Evolutionary conservation across 2,113 vertebrate genomes (phyloP).

Genomic region (Trichomycterus rosablanca): DNA sequence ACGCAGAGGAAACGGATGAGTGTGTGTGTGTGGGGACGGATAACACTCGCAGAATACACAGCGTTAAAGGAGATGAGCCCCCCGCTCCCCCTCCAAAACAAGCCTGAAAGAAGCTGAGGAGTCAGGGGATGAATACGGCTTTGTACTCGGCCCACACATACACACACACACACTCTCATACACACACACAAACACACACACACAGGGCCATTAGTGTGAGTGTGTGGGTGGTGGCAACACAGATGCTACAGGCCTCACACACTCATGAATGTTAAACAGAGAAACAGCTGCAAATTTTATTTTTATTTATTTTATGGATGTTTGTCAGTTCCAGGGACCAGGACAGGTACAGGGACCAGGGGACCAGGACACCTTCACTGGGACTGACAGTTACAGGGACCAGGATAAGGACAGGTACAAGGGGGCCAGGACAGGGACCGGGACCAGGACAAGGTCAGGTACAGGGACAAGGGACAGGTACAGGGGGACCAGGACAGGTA

Average conservation of each 20-base stretch:
- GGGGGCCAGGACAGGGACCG: not conserved
- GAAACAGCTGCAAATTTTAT: slow-evolving; percentile 60
- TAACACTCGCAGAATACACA: slow-evolving; percentile 2
- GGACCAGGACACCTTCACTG: too few relatives aligned
- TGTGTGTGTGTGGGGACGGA: slow-evolving; percentile 9
- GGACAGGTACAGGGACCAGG: too few relatives aligned
- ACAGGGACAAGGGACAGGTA: not conserved
- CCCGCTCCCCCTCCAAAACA: too few relatives aligned
- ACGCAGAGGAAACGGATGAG: not conserved
- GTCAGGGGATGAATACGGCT: slow-evolving; percentile 18
- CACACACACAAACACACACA: too few relatives aligned
- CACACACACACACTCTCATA: too few relatives aligned
- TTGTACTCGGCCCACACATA: too few relatives aligned
- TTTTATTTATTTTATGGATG: too few relatives aligned
- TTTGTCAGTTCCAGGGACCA: too few relatives aligned
- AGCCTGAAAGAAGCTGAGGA: slow-evolving; percentile 8
- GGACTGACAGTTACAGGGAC: slow-evolving; percentile 20
- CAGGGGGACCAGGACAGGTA: not conserved
- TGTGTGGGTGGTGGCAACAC: slow-evolving; percentile 20
- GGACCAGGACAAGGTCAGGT: too few relatives aligned
- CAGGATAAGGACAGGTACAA: too few relatives aligned
- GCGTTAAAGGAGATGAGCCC: slow-evolving; percentile 11
- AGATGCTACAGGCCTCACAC: slow-evolving; percentile 53
- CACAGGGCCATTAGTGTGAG: slow-evolving; percentile 24
- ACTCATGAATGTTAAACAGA: slow-evolving; percentile 65